Conservation (phyloP, 2,113 vertebrate genomes). For the Apeltes quadracus region DNA sequence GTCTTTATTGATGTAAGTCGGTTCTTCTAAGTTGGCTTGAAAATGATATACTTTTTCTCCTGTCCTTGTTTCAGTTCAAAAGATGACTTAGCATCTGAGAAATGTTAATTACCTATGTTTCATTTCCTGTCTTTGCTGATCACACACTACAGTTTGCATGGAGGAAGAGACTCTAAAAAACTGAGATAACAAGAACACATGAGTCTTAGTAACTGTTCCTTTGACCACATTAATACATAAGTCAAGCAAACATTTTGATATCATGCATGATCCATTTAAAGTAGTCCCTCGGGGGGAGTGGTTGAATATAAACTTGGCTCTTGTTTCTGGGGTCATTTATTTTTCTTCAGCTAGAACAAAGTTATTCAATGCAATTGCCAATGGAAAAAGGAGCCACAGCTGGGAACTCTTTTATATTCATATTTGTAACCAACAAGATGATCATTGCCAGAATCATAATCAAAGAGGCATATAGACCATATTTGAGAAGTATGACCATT, state of each 20-base stretch:
- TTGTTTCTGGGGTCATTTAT: not conserved
- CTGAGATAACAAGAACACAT: not conserved
- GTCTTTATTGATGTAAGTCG: constrained; percentile 61
- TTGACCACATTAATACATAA: not conserved
- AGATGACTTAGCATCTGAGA: constrained; percentile 61
- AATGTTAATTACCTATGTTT: constrained; percentile 69
- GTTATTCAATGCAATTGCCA: constrained; percentile 39
- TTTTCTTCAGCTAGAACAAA: constrained; percentile 60
- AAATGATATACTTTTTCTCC: constrained; percentile 65
- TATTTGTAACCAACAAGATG: not conserved
- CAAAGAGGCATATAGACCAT: not conserved
- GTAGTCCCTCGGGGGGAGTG: not conserved
- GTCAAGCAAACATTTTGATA: not conserved
- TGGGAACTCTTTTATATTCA: constrained; percentile 48
- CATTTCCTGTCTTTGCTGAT: constrained; percentile 66
- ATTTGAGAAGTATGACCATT: not conserved
- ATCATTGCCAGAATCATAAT: not conserved
- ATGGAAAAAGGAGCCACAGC: constrained; percentile 51
- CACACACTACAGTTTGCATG: constrained; percentile 21
- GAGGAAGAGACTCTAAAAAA: constrained; percentile 22
- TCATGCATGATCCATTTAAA: not conserved
- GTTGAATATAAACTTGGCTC: constrained; percentile 14
- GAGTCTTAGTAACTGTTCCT: not conserved
- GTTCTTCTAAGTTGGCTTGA: constrained; percentile 44
- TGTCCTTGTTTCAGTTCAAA: constrained; percentile 51